Conservation (phyloP, 1,140 invertebrate genomes). For the Calliopsis andreniformis region DNA sequence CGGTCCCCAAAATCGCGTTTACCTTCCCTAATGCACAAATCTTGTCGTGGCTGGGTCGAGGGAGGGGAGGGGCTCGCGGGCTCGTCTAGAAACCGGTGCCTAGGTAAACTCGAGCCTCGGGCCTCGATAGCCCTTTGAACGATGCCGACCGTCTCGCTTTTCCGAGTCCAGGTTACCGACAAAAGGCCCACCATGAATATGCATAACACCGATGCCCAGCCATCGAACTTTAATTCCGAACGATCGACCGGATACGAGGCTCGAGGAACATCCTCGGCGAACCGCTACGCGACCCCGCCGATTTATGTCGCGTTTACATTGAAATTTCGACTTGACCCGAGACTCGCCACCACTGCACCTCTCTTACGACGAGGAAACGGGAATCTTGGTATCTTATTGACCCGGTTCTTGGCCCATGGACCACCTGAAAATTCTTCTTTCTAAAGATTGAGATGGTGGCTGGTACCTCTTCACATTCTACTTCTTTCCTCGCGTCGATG, state of each 20-base stretch:
- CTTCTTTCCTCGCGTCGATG: too few species aligned
- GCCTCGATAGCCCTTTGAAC: conserved; percentile 63
- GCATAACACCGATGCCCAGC: conserved; percentile 51
- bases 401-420: neutral
- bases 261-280: conserved; percentile 2
- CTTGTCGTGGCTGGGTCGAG: conserved; percentile 50
- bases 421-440: neutral
- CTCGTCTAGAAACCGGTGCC: conserved; percentile 58
- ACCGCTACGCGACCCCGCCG: neutral
- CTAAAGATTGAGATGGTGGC: too few species aligned
- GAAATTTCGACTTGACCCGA: neutral
- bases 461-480: too few species aligned
- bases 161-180: conserved; percentile 52
- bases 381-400: conserved; percentile 2
- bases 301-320: conserved; percentile 12
- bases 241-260: conserved; percentile 42
- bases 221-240: conserved; percentile 56
- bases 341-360: neutral
- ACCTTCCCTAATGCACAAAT: conserved; percentile 73
- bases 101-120: conserved; percentile 64
- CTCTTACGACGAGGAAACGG: neutral
- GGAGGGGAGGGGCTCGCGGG: neutral
- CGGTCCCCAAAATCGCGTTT: conserved; percentile 67
- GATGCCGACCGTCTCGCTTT: conserved; percentile 56
- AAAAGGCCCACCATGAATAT: conserved; percentile 68